Conservation (phyloP, 2,797 vertebrate genomes). For the Chanos chanos region DNA sequence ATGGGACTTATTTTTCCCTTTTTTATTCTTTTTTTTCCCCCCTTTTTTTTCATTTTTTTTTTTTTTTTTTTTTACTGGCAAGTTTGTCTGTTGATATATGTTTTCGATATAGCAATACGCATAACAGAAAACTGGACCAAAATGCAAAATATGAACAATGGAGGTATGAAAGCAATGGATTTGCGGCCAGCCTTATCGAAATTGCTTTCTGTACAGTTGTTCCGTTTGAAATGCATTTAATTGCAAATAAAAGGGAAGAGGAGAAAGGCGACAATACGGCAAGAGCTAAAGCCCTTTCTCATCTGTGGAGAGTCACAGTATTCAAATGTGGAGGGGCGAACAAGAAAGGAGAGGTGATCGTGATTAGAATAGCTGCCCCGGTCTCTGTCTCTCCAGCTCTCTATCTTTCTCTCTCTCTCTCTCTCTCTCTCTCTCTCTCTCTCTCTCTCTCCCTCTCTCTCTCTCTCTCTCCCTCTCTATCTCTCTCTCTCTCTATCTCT, state of each 20-base stretch:
- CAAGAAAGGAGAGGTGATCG: constrained; percentile 72
- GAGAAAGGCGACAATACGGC: constrained; percentile 71
- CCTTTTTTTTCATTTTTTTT: no score
- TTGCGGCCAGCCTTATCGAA: constrained; percentile 71
- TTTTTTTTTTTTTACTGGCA: constrained; percentile 68
- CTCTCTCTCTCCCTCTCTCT: background rate
- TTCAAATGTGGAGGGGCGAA: constrained; percentile 73
- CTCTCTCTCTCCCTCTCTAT: no score
- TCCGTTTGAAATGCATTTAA: constrained; percentile 85
- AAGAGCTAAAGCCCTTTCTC: constrained; percentile 72
- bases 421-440: background rate
- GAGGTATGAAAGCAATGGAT: constrained; percentile 73
- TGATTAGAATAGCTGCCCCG: constrained; percentile 70
- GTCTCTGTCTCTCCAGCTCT: constrained; percentile 52
- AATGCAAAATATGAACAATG: constrained; percentile 72
- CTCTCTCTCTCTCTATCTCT: no score
- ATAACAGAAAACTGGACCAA: constrained; percentile 64
- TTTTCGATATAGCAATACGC: constrained; percentile 70
- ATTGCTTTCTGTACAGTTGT: constrained; percentile 79
- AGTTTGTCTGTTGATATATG: constrained; percentile 71
- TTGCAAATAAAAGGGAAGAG: constrained; percentile 77
- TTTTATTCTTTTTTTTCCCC: no score
- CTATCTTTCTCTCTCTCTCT: constrained; percentile 55
- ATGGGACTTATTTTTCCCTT: no score
- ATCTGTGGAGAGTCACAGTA: constrained; percentile 70